Percentiles rank a stretch among this genome's conserved stretches.
Conservation (phyloP, 2,113 vertebrate genomes). For the Diphyllodes magnificus region DNA sequence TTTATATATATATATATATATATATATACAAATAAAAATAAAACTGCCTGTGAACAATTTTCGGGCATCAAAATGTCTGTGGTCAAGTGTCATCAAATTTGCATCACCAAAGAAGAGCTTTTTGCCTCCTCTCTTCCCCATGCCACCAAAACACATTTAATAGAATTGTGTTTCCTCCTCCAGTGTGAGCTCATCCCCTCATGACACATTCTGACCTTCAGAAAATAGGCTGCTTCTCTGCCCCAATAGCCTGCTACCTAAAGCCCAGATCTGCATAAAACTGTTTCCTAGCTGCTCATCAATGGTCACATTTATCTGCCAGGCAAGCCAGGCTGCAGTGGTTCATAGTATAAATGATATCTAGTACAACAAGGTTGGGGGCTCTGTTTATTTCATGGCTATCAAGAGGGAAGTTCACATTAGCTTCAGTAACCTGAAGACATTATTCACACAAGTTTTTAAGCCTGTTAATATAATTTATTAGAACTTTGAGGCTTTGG, state of each 20-base stretch:
- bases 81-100: conserved; percentile 31
- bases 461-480: background rate
- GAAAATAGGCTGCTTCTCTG: background rate
- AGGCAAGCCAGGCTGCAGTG: background rate
- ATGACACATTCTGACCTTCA: background rate
- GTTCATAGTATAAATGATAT: background rate
- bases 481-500: conserved; percentile 2
- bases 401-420: background rate
- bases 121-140: background rate
- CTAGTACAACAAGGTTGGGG: background rate
- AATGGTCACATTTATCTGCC: background rate
- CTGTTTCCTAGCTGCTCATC: conserved; percentile 7
- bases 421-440: background rate
- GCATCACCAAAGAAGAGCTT: background rate
- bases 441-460: background rate
- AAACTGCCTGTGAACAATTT: background rate
- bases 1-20: background rate
- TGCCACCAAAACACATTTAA: background rate
- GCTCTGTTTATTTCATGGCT: background rate
- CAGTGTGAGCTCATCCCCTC: background rate
- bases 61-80: background rate
- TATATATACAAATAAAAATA: background rate
- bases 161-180: background rate
- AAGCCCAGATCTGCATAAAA: background rate
- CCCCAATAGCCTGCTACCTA: background rate